Percentiles rank a stretch among this genome's conserved stretches.
These are phyloP conservation scores for Trematocara marginatum DNA, from an alignment of 2,113 vertebrate genomes.

Conservation along the genomic window DNA sequence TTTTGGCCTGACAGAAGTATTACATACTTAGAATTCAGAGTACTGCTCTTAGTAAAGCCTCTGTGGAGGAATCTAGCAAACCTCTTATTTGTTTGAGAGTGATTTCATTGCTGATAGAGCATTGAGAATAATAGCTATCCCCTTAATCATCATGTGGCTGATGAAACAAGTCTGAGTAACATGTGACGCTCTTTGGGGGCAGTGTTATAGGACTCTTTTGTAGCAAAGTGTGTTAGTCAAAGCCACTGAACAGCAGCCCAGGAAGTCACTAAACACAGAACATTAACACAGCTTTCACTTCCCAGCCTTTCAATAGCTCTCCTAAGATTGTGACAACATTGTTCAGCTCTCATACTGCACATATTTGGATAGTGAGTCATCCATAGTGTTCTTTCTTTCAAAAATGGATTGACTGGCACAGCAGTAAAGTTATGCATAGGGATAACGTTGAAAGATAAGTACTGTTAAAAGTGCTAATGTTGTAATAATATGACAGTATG, in stretches of 20 bases:
- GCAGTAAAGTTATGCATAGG: neutral
- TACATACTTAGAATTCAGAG: neutral
- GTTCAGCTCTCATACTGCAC: neutral
- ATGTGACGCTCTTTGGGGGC: neutral
- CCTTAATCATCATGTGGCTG: neutral
- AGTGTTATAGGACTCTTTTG: neutral
- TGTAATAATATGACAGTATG: neutral
- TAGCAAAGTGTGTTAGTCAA: neutral
- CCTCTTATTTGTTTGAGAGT: neutral
- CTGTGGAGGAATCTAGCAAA: neutral
- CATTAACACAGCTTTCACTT: slow-evolving; percentile 9
- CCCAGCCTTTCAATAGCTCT: slow-evolving; percentile 7
- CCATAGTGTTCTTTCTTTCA: neutral
- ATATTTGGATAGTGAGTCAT: neutral
- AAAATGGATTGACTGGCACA: neutral
- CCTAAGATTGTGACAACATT: neutral
- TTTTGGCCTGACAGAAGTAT: neutral
- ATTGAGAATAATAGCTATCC: neutral
- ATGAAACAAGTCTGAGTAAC: neutral
- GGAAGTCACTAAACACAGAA: slow-evolving; percentile 13
- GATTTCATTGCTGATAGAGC: neutral
- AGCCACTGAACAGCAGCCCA: slow-evolving; percentile 1
- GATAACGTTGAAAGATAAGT: neutral
- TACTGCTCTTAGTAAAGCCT: neutral
- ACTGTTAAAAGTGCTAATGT: neutral